A percentile compares a stretch with the other conserved stretches of the same genome.
phyloP scores from a whole-genome alignment of 2,113 vertebrate genomes.

The Salvelinus sp. region DNA sequence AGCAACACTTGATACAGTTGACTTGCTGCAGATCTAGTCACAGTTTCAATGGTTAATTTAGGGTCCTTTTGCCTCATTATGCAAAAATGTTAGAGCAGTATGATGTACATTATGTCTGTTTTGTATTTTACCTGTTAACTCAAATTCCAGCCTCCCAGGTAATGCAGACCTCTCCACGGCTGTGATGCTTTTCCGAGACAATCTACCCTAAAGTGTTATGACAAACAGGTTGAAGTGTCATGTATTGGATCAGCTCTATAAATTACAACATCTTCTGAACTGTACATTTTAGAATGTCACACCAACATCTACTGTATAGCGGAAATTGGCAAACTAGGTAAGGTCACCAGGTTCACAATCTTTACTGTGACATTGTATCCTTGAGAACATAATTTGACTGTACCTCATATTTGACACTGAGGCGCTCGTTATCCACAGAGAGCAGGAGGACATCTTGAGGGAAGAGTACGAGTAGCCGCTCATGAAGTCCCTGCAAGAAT shows the following conservation, averaged over 20 bases:
- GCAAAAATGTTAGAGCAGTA: too few relatives aligned
- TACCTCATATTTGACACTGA: conserved; percentile 77
- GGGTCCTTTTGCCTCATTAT: too few relatives aligned
- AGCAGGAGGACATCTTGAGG: conserved; percentile 78
- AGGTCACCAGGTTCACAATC: conserved; percentile 4
- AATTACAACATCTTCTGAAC: not conserved
- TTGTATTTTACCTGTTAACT: conserved; percentile 71
- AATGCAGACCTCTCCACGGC: conserved; percentile 69
- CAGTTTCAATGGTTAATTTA: too few relatives aligned
- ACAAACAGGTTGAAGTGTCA: not conserved
- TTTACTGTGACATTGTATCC: not conserved
- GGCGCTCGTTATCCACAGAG: conserved; percentile 70
- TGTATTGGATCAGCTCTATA: not conserved
- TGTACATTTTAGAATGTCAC: not conserved
- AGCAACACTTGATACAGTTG: too few relatives aligned
- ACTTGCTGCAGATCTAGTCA: too few relatives aligned
- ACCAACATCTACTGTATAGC: conserved; percentile 33
- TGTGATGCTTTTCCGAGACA: conserved; percentile 73
- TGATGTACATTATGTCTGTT: not conserved
- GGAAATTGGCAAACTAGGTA: conserved; percentile 1
- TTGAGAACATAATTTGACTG: not conserved
- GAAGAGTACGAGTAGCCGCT: conserved; percentile 76
- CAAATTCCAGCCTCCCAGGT: conserved; percentile 76
- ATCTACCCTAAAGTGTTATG: conserved; percentile 69
- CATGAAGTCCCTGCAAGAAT: conserved; percentile 68